A percentile compares a stretch with the other conserved stretches of the same genome.
Conservation (phyloP, 92 coral and sea anemone species). For the Porites lobata region DNA sequence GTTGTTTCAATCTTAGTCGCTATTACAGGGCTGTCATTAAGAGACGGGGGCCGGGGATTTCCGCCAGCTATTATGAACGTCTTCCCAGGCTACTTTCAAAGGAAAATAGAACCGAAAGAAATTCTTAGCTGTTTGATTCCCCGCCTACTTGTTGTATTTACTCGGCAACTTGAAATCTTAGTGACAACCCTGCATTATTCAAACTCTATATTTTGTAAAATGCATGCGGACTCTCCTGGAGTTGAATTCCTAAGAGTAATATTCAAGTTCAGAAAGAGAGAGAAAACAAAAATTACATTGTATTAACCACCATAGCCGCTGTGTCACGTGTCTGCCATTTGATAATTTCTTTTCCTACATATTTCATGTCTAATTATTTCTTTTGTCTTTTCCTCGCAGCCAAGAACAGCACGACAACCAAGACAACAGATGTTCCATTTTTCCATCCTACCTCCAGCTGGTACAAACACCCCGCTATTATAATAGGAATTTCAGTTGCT, state of each 20-base stretch:
- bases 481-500: constrained; percentile 27
- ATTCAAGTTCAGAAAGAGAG: background rate
- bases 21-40: too few species aligned
- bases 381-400: background rate
- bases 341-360: background rate
- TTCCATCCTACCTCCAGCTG: constrained; percentile 20
- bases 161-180: too few species aligned
- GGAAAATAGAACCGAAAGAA: too few species aligned
- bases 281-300: background rate
- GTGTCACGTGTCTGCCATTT: constrained; percentile 2
- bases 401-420: background rate
- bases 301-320: constrained; percentile 5
- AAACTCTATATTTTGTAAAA: constrained; percentile 1
- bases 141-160: too few species aligned
- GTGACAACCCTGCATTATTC: background rate
- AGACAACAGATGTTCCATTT: constrained; percentile 17
- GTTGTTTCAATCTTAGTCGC: too few species aligned
- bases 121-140: too few species aligned
- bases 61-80: background rate
- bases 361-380: background rate
- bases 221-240: background rate
- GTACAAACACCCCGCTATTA: constrained; percentile 14
- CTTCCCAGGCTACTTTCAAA: background rate
- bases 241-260: too few species aligned
- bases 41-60: background rate